These are phyloP conservation scores for Salarias fasciatus DNA, from an alignment of 2,797 vertebrate species.

Conservation along the genomic window DNA sequence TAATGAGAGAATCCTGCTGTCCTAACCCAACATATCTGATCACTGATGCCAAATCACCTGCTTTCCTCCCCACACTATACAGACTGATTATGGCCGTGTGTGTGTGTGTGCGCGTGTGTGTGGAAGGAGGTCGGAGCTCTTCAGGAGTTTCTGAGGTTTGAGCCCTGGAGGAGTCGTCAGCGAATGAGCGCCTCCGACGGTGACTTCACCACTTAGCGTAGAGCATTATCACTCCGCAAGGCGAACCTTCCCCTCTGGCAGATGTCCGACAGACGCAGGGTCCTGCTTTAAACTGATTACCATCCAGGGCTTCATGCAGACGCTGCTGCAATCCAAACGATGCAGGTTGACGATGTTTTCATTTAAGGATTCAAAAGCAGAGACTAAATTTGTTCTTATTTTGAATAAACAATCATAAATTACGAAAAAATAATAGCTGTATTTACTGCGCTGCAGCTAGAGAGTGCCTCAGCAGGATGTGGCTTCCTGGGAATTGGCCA, in stretches of 20 bases:
- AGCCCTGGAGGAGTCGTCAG: slow-evolving; percentile 63
- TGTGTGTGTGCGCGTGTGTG: slow-evolving; percentile 32
- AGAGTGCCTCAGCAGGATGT: slow-evolving; percentile 52
- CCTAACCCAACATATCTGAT: slow-evolving; percentile 69
- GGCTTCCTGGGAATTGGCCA: slow-evolving; percentile 50
- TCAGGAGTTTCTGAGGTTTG: slow-evolving; percentile 53
- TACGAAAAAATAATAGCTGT: not conserved
- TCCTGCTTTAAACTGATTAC: slow-evolving; percentile 36
- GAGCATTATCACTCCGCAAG: slow-evolving; percentile 68
- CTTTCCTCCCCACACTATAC: slow-evolving; percentile 61
- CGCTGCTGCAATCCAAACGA: slow-evolving; percentile 1
- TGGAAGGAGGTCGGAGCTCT: slow-evolving; percentile 69
- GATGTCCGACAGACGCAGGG: slow-evolving; percentile 43
- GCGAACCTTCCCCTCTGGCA: slow-evolving; percentile 53
- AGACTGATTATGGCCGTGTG: too few relatives aligned
- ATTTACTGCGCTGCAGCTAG: slow-evolving; percentile 14
- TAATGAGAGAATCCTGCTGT: slow-evolving; percentile 73
- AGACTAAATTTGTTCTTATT: too few relatives aligned
- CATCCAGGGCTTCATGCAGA: slow-evolving; percentile 7
- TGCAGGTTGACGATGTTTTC: slow-evolving; percentile 2
- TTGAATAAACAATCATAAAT: too few relatives aligned
- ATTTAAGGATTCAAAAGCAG: too few relatives aligned
- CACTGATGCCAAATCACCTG: slow-evolving; percentile 71
- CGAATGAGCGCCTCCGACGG: slow-evolving; percentile 59
- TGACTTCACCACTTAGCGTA: slow-evolving; percentile 74